Evolutionary conservation across 2,888 invertebrate genomes (phyloP).

Genomic region (Pheosia gnoma): DNA sequence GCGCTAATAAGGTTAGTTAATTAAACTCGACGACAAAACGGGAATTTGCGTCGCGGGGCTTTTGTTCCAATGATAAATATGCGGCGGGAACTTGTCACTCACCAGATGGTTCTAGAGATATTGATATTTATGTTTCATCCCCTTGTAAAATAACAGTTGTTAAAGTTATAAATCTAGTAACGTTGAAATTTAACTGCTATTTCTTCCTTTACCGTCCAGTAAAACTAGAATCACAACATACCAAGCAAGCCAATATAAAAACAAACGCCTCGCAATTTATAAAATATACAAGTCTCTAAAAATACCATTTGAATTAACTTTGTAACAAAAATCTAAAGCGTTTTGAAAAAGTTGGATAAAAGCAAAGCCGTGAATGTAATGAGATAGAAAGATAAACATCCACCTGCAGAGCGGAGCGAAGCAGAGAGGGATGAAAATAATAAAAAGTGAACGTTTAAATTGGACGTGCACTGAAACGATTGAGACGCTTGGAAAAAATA

Average conservation of each 20-base stretch:
- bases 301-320: background rate
- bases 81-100: background rate
- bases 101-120: background rate
- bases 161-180: too few species aligned
- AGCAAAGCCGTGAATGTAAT: constrained; percentile 5
- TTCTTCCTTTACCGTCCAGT: too few species aligned
- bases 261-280: background rate
- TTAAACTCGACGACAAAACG: constrained; percentile 4
- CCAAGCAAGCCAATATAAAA: background rate
- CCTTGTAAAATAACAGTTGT: too few species aligned
- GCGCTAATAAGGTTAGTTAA: constrained; percentile 1
- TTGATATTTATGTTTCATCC: too few species aligned
- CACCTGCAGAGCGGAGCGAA: background rate
- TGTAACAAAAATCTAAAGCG: background rate
- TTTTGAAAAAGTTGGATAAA: background rate
- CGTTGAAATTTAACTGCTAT: too few species aligned
- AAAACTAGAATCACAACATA: too few species aligned
- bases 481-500: background rate
- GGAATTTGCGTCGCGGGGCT: background rate
- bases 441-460: constrained; percentile 1
- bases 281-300: background rate
- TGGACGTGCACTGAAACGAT: background rate
- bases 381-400: constrained; percentile 6
- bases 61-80: background rate
- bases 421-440: background rate